Conservation (phyloP, 1,140 invertebrate species). For the Papilio polyxenes region DNA sequence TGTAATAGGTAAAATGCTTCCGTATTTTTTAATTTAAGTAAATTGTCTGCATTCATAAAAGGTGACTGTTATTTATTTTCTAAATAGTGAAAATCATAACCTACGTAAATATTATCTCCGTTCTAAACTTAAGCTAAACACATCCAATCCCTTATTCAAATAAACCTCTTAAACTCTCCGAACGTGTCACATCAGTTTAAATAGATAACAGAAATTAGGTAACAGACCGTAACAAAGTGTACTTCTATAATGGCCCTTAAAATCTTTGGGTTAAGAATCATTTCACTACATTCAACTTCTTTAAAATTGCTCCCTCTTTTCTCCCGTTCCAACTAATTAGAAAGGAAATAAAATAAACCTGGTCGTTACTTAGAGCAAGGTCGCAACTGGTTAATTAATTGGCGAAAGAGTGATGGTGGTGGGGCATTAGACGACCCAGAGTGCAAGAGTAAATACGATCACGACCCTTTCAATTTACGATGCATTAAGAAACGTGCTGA, state of each 20-base stretch:
- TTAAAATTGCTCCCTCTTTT: constrained; percentile 46
- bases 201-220: constrained; percentile 34
- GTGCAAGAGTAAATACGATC: constrained; percentile 32
- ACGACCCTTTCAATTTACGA: constrained; percentile 18
- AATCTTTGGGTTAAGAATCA: constrained; percentile 14
- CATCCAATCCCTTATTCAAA: constrained; percentile 39
- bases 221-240: constrained; percentile 10
- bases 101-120: constrained; percentile 31
- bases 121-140: constrained; percentile 35
- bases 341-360: constrained; percentile 57
- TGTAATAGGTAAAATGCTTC: no score
- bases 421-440: constrained; percentile 40
- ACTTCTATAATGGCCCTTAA: constrained; percentile 36
- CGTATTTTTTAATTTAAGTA: no score
- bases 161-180: constrained; percentile 37
- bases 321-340: constrained; percentile 56
- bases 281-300: constrained; percentile 27
- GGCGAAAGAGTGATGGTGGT: constrained; percentile 57
- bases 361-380: constrained; percentile 59
- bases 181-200: constrained; percentile 39
- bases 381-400: constrained; percentile 60
- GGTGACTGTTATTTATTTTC: background rate
- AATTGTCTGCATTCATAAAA: background rate
- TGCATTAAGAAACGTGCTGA: constrained; percentile 8
- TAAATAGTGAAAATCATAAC: constrained; percentile 5